Conservation (phyloP, 1,140 invertebrate species). For the Eupristina koningsbergeri region DNA sequence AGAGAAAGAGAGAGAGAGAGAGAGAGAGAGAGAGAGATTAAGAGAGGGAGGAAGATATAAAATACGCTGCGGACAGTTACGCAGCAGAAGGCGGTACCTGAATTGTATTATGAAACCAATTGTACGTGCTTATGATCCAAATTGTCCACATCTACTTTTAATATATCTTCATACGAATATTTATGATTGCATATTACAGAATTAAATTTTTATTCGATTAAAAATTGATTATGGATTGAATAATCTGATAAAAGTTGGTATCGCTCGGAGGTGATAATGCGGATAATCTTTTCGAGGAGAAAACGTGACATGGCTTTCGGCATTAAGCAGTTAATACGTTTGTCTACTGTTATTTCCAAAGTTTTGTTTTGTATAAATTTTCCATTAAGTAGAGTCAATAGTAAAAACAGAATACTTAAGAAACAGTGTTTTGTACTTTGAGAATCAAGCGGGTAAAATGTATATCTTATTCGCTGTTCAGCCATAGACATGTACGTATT, state of each 20-base stretch:
- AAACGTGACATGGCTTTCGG: no score
- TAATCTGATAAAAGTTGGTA: neutral
- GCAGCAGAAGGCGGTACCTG: neutral
- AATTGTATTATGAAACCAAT: neutral
- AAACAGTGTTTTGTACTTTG: neutral
- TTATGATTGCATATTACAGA: no score
- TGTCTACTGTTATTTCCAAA: neutral
- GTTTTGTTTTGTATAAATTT: neutral
- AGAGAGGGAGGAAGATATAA: neutral
- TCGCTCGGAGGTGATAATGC: neutral
- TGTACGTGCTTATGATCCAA: neutral
- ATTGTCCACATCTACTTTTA: neutral
- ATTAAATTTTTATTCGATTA: neutral
- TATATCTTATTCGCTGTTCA: neutral
- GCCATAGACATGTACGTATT: neutral
- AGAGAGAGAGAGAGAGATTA: neutral
- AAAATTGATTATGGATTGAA: neutral
- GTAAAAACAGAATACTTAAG: neutral
- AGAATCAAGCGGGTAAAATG: neutral
- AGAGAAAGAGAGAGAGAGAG: neutral
- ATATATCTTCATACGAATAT: neutral
- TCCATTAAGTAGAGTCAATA: neutral
- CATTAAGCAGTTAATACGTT: neutral
- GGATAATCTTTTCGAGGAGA: no score
- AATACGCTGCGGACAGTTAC: slow-evolving; percentile 1